Conservation (phyloP, 64 coral and sea anemone genomes). For the Porites australiensis region DNA sequence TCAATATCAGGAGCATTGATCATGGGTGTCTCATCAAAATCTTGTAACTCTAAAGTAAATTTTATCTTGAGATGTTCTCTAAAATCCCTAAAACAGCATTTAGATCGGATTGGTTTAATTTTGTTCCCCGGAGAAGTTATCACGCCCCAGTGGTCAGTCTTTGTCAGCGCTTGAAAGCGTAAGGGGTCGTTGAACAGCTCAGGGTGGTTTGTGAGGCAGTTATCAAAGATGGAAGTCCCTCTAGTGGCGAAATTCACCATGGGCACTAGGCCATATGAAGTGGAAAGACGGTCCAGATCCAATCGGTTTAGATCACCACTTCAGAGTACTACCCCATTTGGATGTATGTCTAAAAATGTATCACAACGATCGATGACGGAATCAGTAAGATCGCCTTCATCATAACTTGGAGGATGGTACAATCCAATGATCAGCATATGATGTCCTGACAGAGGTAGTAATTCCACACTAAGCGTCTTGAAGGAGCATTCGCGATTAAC, state of each 20-base stretch:
- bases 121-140: slow-evolving; percentile 35
- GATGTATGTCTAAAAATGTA: slow-evolving; percentile 20
- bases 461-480: slow-evolving; percentile 31
- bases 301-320: slow-evolving; percentile 69
- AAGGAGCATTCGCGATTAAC: slow-evolving; percentile 15
- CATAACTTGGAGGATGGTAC: slow-evolving; percentile 71
- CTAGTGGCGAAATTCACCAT: slow-evolving; percentile 72
- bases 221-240: slow-evolving; percentile 64
- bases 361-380: not conserved
- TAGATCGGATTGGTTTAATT: slow-evolving; percentile 17
- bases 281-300: slow-evolving; percentile 49
- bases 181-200: slow-evolving; percentile 55
- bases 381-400: slow-evolving; percentile 32
- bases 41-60: not conserved
- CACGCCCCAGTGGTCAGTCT: slow-evolving; percentile 43
- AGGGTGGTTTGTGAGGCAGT: slow-evolving; percentile 74
- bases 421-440: slow-evolving; percentile 54
- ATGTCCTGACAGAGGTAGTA: slow-evolving; percentile 40
- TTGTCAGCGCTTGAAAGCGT: slow-evolving; percentile 54
- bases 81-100: slow-evolving; percentile 26
- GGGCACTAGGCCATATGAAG: slow-evolving; percentile 47
- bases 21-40: not conserved
- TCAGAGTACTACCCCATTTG: slow-evolving; percentile 55
- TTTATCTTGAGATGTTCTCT: slow-evolving; percentile 27
- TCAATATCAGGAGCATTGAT: not conserved